Base-by-base conservation (phyloP, 2,888 invertebrate species). In the Pinctada fucata region DNA sequence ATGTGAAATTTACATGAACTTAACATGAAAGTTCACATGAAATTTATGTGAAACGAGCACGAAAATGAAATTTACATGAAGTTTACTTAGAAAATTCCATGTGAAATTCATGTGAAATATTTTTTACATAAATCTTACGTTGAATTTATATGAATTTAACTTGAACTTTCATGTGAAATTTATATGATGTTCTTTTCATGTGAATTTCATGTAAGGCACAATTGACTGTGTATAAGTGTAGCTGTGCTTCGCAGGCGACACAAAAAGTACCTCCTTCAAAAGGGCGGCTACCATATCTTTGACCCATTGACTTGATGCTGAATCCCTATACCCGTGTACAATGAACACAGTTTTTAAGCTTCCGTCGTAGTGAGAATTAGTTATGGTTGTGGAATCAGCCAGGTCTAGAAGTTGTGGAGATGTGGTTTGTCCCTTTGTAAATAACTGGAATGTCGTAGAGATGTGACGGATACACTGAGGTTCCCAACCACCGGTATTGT, bases 201-300 rank as follows among this genome's bases (percentile, higher is more conserved):
- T 58, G 13, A 58, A 58, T 10, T 58, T 58, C 13, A 58, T 6
- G 8, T 58, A 58, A 58, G 6, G 58, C 58, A 58, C 58, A 13
- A 58, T 58, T 13, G 13, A 58, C 6, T 58, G 58, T 58, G 8
- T 10, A 58, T 58, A 58, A 10, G 13, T 13, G 6, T 58, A 10
- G 8, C 6, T 58, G 13, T 10, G 8, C 6, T 58, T 6, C 6
- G 13, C 13, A 13, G 6, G 6, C 6, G 6, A 58, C 8, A 58
- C 13, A 10, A 58, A 10, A 2, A n/a, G 8, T 92, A 96, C 96
- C 92, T 97, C 96, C 72, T 96, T 95, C 95, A 97, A 96, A 13
- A 98, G 93, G 3, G 97, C 97, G 47, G 96, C 96, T 76, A 97
- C 94, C 96, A 98, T 97, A 93, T 97, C 97, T 90, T 96, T 96